Conservation (phyloP, 2,888 invertebrate species). For the Mesorhabditis spiculigera region DNA sequence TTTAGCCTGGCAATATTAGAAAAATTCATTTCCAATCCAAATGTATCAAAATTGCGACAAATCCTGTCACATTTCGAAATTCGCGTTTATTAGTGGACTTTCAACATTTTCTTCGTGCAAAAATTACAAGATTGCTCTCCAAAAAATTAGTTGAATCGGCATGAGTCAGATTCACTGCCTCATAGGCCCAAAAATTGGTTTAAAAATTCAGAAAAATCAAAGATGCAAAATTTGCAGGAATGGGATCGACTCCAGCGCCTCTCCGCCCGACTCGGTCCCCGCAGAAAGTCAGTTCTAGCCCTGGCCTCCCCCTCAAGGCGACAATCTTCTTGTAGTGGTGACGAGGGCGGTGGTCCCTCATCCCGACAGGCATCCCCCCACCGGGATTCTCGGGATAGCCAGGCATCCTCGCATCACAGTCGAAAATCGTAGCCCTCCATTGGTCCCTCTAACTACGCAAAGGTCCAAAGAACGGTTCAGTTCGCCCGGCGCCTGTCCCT, state of each 20-base stretch:
- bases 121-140: too few species aligned
- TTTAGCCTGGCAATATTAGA: too few species aligned
- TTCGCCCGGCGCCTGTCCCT: too few species aligned
- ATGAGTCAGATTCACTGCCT: too few species aligned
- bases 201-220: not conserved
- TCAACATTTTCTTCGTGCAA: too few species aligned
- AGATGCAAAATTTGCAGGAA: constrained; percentile 27
- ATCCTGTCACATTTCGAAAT: too few species aligned
- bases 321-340: not conserved
- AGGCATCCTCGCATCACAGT: not conserved
- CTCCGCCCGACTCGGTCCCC: constrained; percentile 17
- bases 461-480: not conserved
- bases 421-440: not conserved
- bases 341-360: not conserved
- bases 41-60: too few species aligned
- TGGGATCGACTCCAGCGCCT: constrained; percentile 52
- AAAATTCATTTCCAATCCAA: too few species aligned
- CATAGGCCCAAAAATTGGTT: not conserved
- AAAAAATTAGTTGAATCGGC: too few species aligned
- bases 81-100: too few species aligned
- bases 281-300: constrained; percentile 2
- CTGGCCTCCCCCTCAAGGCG: not conserved
- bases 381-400: not conserved
- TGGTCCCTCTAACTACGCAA: not conserved
- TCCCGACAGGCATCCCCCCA: not conserved